phyloP scores from a whole-genome alignment of 2,888 invertebrate genomes.

The Hypomecis atomaria region DNA sequence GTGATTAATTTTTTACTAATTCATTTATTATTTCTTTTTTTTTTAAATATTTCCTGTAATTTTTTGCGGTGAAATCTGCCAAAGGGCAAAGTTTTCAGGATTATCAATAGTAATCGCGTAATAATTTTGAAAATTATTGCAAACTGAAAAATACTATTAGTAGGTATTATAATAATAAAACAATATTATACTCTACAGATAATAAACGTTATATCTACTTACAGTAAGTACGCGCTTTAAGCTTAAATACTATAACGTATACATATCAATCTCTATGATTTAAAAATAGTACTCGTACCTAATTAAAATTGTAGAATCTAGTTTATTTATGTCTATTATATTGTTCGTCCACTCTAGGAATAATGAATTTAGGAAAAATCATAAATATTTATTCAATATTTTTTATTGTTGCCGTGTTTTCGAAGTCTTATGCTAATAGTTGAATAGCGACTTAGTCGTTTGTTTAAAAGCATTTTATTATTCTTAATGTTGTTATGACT shows the following conservation, averaged over 20 bases:
- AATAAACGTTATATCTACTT: too few relatives aligned
- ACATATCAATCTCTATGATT: conserved; percentile 28
- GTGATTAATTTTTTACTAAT: too few relatives aligned
- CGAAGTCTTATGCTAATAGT: conserved; percentile 52
- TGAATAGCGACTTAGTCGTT: conserved; percentile 42
- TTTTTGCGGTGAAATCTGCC: too few relatives aligned
- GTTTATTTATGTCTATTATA: not conserved
- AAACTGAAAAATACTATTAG: too few relatives aligned
- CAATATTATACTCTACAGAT: too few relatives aligned
- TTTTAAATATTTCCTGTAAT: too few relatives aligned
- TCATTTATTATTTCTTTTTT: too few relatives aligned
- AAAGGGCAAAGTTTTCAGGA: too few relatives aligned
- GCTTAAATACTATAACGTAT: not conserved
- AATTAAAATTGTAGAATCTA: not conserved
- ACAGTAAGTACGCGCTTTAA: not conserved
- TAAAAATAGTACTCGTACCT: not conserved
- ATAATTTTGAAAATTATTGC: too few relatives aligned
- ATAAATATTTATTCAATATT: not conserved
- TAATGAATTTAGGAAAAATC: conserved; percentile 15
- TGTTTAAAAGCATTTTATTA: conserved; percentile 16
- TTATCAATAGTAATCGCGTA: too few relatives aligned
- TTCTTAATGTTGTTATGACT: conserved; percentile 3
- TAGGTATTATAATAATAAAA: too few relatives aligned
- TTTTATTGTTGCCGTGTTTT: conserved; percentile 49
- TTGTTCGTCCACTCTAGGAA: conserved; percentile 20